Conservation (phyloP, 1,140 invertebrate genomes). For the Panulirus ornatus region DNA sequence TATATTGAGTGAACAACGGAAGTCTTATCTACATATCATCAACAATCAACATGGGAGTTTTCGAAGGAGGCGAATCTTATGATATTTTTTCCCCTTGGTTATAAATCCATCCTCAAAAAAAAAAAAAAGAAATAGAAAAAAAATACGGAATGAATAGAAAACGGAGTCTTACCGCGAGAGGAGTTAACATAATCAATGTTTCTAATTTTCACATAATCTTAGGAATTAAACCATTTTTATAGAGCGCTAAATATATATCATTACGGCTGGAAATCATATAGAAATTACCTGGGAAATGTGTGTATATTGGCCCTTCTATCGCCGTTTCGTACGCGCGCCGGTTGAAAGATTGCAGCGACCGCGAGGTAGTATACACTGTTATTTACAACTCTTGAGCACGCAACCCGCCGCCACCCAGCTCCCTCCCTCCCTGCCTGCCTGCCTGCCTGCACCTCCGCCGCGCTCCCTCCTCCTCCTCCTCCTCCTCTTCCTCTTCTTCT, state of each 20-base stretch:
- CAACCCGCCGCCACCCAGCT: not conserved
- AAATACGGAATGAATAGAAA: slow-evolving; percentile 10
- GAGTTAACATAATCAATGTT: not conserved
- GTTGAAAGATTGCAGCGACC: slow-evolving; percentile 63
- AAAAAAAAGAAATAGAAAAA: not conserved
- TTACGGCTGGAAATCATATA: slow-evolving; percentile 45
- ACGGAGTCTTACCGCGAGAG: not conserved
- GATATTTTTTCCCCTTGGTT: not conserved
- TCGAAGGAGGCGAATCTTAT: not conserved
- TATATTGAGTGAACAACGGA: slow-evolving; percentile 45
- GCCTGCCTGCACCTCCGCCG: not conserved
- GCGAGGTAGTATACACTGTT: slow-evolving; percentile 42
- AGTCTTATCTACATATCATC: slow-evolving; percentile 56
- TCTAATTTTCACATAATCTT: slow-evolving; percentile 43
- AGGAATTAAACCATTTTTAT: slow-evolving; percentile 39
- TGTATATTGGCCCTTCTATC: slow-evolving; percentile 24
- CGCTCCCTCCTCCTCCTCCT: slow-evolving; percentile 9
- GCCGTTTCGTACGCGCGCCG: slow-evolving; percentile 50
- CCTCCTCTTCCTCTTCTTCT: not conserved
- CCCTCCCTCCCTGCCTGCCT: not conserved
- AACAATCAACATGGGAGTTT: slow-evolving; percentile 38
- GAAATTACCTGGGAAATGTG: slow-evolving; percentile 49
- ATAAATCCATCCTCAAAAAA: not conserved
- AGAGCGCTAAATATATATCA: slow-evolving; percentile 35
- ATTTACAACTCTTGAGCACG: slow-evolving; percentile 47